Conservation (phyloP, 2,888 invertebrate genomes). For the Mallateleia sp. region DNA sequence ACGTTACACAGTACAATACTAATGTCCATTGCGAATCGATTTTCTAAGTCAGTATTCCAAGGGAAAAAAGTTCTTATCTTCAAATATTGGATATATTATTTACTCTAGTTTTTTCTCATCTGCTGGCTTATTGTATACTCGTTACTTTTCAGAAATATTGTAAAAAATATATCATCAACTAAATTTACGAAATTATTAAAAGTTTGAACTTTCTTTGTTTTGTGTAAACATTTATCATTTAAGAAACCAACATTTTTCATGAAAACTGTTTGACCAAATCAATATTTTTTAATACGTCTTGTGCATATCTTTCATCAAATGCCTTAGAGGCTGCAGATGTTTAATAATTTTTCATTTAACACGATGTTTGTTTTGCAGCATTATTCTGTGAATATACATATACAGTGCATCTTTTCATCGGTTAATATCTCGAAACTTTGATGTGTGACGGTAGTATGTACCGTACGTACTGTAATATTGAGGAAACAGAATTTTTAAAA, state of each 20-base stretch:
- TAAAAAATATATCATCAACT: background rate
- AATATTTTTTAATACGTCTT: slow-evolving; percentile 17
- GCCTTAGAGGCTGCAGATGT: slow-evolving; percentile 13
- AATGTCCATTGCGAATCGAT: slow-evolving; percentile 60
- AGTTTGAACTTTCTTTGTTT: no score
- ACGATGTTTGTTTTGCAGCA: slow-evolving; percentile 50
- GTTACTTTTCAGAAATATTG: background rate
- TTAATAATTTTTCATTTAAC: slow-evolving; percentile 36
- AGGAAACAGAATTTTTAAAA: no score
- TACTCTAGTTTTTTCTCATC: background rate
- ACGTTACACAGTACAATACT: slow-evolving; percentile 35
- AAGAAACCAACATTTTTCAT: background rate
- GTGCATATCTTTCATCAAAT: background rate
- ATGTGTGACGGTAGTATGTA: no score
- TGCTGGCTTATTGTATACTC: no score
- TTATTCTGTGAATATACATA: slow-evolving; percentile 50
- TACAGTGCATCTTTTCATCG: slow-evolving; percentile 17
- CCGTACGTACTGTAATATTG: no score
- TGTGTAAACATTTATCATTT: no score
- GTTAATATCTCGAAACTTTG: slow-evolving; percentile 39
- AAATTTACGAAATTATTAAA: no score
- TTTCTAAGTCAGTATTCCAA: slow-evolving; percentile 48
- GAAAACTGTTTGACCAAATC: slow-evolving; percentile 8
- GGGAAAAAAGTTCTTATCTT: slow-evolving; percentile 33
- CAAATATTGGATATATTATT: slow-evolving; percentile 14